Evolutionary conservation across 2,888 invertebrate genomes (phyloP), one percentile per base, ranked within the genome.

Genomic region (Nephrotoma appendiculata): DNA sequence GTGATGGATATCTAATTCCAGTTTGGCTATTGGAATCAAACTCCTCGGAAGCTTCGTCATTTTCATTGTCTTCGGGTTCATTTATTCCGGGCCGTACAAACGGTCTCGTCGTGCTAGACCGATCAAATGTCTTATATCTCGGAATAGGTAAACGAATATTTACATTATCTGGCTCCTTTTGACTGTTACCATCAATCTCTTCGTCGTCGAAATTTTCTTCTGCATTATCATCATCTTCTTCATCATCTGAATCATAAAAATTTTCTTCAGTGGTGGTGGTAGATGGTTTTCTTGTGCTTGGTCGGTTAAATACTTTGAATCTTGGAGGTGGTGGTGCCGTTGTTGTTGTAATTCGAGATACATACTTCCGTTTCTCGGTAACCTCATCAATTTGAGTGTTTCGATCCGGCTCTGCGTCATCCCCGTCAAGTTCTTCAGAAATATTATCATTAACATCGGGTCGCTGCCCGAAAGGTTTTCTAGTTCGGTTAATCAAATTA

Each of bases 371-470:
- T 19, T 9, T n/a, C 11, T 31, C 71, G 9, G 71, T 71, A 5
- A 31, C 9, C 2, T 19, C 71, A 71, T 71, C 71, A 31, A 31
- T 71, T 31, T 31, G 71, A 71, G 9, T 19, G 0, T 31, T 71
- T 7, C 11, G 71, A 43, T 86, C 85, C 86, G 88, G 87, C 2
- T 87, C 87, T 71, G 31, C 3, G 31, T 31, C 71, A 31, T 71
- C 71, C 4, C 31, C 71, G 6, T 7, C 9, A 31, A 3, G 2
- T 71, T 71, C 31, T 2, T 71, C 71, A 19, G 71, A 31, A 71
- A 2, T 31, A 42, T 87, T 87, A 1, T 6, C 71, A 19, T 71
- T 31, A 31, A 31, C 31, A 9, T 71, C 31, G 2, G 71, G 7
- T 71, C 5, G 2, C 71, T 71, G 31, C 1, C 71, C 71, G 9